Base-by-base conservation (phyloP, 2,113 vertebrate species). In the Siniperca chuatsi region DNA sequence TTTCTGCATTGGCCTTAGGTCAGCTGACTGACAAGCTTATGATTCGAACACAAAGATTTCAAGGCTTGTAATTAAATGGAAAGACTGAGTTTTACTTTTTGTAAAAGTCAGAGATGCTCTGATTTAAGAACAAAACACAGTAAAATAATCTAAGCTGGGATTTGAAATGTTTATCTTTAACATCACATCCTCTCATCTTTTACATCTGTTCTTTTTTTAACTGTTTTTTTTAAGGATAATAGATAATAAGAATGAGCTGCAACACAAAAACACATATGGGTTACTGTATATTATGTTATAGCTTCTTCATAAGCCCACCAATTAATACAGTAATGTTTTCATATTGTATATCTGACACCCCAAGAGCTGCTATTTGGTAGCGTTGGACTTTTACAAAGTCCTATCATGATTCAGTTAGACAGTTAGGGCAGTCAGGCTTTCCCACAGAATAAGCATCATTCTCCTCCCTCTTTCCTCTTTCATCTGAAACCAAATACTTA, bases 261-360 rank as follows among this genome's bases (percentile, higher is more conserved):
- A 84, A 85, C 84, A 85, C 74, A 91, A 85, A 88, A 68, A 81
- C 89, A 90, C 73, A 83, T 54, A 89, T 58, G 71, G 50, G 33
- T 86, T 73, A 80, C 35, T 71, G 55, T 79, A 83, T 76, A 79
- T 83, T 81, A 87, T 75, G 21, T 72, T 54, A 80, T n/a, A 73
- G 61, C 75, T 75, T 73, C 40, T 84, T 87, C 35, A 72, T 70
- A 33, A 78, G 54, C 50, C 33, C 46, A 78, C 64, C 58, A 54
- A 54, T 72, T 75, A 73, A 29, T 77, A 86, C 65, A 75, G 29
- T 57, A 21, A 52, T 67, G 50, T 60, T 75, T 77, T 83, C 44
- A 82, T 83, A 33, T 68, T 61, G 40, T 72, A 69, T 61, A 78
- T 85, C 18, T 65, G 44, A 12, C 54, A 23, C 68, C 55, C 46